Percentiles rank a stretch among this genome's conserved stretches.
Evolutionary conservation across 1,140 invertebrate species (phyloP).

Genomic region (Calycopis cecrops): DNA sequence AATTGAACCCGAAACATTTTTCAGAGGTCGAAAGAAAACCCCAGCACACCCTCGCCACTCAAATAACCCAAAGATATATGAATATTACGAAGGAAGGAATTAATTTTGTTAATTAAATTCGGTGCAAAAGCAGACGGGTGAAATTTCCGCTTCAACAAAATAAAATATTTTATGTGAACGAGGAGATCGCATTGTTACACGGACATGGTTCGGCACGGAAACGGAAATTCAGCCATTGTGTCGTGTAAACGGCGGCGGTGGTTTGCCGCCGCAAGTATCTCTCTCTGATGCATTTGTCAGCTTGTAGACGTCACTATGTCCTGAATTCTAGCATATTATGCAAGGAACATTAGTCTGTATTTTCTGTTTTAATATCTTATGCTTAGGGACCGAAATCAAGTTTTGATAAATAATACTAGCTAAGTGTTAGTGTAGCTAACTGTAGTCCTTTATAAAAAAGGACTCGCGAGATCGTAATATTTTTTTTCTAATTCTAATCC

Average conservation of each 20-base stretch:
- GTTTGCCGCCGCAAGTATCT: slow-evolving; percentile 8
- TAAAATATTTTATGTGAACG: not conserved
- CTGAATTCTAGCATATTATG: not conserved
- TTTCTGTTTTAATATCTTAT: too few species aligned
- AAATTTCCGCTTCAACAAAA: not conserved
- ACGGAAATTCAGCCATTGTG: slow-evolving; percentile 6
- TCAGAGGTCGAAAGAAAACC: not conserved
- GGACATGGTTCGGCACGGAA: slow-evolving; percentile 5
- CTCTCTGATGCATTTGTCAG: slow-evolving; percentile 1
- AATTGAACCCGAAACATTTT: not conserved
- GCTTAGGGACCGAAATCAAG: too few species aligned
- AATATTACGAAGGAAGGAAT: not conserved
- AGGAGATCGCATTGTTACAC: not conserved
- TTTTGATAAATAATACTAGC: too few species aligned
- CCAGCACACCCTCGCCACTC: not conserved
- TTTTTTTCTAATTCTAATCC: too few species aligned
- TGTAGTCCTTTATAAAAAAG: too few species aligned
- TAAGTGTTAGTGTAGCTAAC: too few species aligned
- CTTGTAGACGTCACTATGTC: not conserved
- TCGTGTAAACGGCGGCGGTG: slow-evolving; percentile 9
- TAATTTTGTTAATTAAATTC: slow-evolving; percentile 7
- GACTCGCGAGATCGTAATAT: too few species aligned
- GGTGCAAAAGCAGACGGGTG: not conserved
- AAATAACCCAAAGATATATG: not conserved
- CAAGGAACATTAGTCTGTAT: too few species aligned